phyloP scores from a whole-genome alignment of 2,113 vertebrate species.

The Cardinalis cardinalis region DNA sequence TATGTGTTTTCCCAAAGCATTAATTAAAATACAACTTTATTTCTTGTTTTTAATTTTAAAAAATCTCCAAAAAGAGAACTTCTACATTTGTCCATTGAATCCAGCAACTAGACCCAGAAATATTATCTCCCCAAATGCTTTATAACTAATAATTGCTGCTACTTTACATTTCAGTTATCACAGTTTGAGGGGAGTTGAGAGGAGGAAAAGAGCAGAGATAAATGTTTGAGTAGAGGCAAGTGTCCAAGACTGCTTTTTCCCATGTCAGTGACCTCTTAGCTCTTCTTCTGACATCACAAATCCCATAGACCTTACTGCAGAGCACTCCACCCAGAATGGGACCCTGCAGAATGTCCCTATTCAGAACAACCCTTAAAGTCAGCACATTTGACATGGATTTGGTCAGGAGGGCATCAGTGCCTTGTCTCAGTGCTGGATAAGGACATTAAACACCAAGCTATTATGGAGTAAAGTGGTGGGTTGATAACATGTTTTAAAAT shows the following conservation, averaged over 20 bases:
- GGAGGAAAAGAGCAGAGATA: background rate
- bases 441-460: background rate
- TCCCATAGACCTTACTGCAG: background rate
- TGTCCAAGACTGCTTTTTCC: background rate
- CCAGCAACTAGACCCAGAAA: background rate
- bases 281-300: background rate
- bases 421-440: background rate
- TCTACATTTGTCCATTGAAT: background rate
- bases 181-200: accelerated
- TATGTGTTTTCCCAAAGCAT: accelerated
- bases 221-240: background rate
- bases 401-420: background rate
- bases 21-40: background rate
- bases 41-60: background rate
- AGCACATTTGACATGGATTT: background rate
- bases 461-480: background rate
- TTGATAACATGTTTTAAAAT: slow-evolving; percentile 1
- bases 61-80: background rate
- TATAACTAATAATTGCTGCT: background rate
- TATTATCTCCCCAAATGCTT: background rate
- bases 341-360: background rate
- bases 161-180: background rate
- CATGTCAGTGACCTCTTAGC: background rate
- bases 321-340: background rate
- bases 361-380: background rate